Conservation (phyloP, 2,888 invertebrate species). For the Macaria liturata region DNA sequence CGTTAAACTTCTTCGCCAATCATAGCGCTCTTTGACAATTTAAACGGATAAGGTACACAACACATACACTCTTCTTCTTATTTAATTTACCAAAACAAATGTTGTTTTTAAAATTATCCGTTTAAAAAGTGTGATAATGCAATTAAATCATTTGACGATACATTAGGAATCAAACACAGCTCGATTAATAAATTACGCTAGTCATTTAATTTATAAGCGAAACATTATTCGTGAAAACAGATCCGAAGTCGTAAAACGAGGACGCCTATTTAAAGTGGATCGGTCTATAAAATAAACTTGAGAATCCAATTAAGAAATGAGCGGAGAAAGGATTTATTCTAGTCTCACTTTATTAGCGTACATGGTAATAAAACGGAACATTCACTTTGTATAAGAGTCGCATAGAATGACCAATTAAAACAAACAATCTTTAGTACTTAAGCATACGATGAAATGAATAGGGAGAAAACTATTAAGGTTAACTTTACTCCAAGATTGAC, state of each 20-base stretch:
- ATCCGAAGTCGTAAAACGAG: constrained; percentile 67
- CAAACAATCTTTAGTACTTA: constrained; percentile 25
- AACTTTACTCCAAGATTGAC: too few relatives aligned
- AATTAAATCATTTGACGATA: too few relatives aligned
- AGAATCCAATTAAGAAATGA: constrained; percentile 80
- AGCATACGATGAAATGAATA: not conserved
- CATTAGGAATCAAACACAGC: too few relatives aligned
- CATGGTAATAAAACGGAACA: constrained; percentile 63
- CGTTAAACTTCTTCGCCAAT: constrained; percentile 51
- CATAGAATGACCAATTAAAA: constrained; percentile 46
- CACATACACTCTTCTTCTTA: too few relatives aligned
- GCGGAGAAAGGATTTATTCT: constrained; percentile 67
- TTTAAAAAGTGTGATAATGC: too few relatives aligned
- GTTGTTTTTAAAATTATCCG: too few relatives aligned
- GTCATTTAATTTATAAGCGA: constrained; percentile 26
- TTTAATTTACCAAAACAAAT: too few relatives aligned
- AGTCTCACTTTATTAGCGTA: constrained; percentile 68
- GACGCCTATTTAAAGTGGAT: constrained; percentile 65
- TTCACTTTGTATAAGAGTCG: constrained; percentile 48
- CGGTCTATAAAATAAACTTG: constrained; percentile 75
- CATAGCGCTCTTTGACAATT: too few relatives aligned
- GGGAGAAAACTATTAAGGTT: too few relatives aligned
- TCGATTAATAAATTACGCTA: constrained; percentile 12
- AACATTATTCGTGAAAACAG: constrained; percentile 48
- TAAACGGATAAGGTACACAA: too few relatives aligned